Conservation (phyloP, 2,888 invertebrate species). For the Platerodrilus igneus region DNA sequence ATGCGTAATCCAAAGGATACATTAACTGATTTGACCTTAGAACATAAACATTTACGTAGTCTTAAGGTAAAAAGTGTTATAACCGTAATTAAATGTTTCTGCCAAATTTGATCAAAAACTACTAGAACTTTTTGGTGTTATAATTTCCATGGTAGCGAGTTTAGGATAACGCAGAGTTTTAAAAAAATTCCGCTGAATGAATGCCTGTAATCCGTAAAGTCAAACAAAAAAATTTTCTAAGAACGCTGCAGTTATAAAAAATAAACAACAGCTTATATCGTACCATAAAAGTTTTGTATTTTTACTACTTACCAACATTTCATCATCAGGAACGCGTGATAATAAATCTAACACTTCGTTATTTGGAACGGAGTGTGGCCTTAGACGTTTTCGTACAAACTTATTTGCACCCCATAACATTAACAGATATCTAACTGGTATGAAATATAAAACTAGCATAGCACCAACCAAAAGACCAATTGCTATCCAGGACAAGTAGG, state of each 20-base stretch:
- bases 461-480: slow-evolving; percentile 71
- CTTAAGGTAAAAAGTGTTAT: too few species aligned
- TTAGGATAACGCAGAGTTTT: too few species aligned
- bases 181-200: too few species aligned
- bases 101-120: too few species aligned
- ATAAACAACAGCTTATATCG: not conserved
- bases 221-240: not conserved
- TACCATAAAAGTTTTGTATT: not conserved
- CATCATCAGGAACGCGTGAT: slow-evolving; percentile 91
- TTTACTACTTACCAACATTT: slow-evolving; percentile 83
- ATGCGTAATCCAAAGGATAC: too few species aligned
- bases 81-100: too few species aligned
- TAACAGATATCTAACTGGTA: slow-evolving; percentile 84
- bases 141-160: too few species aligned
- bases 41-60: too few species aligned
- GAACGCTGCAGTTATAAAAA: not conserved
- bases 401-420: slow-evolving; percentile 93
- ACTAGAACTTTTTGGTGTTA: too few species aligned
- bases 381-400: slow-evolving; percentile 86
- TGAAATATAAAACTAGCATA: slow-evolving; percentile 75
- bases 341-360: slow-evolving; percentile 94
- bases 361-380: slow-evolving; percentile 93
- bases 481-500: slow-evolving; percentile 91
- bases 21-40: too few species aligned
- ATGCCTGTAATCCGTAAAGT: not conserved